Conservation (phyloP, 2,888 invertebrate genomes). For the Coenonympha glycerion region DNA sequence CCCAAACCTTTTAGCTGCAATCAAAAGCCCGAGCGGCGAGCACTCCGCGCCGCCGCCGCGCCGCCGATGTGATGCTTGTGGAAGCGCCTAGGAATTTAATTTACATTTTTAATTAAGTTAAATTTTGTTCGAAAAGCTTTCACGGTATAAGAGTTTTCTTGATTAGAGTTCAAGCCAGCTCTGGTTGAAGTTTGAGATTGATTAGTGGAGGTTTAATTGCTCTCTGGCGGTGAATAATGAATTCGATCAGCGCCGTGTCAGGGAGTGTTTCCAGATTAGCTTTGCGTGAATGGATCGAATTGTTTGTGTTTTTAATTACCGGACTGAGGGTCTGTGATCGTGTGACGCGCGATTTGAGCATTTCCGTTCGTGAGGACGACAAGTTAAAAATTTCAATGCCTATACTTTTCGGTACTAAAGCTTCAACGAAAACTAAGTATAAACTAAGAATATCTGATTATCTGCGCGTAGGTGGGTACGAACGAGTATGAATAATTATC, state of each 20-base stretch:
- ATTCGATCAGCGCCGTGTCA: conserved; percentile 68
- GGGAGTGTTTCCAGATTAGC: conserved; percentile 57
- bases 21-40: conserved; percentile 76
- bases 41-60: conserved; percentile 49
- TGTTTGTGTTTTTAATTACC: conserved; percentile 35
- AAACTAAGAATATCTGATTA: too few species aligned
- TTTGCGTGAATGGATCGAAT: conserved; percentile 50
- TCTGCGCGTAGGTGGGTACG: too few species aligned
- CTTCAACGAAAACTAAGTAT: too few species aligned
- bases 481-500: too few species aligned
- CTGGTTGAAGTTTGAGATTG: conserved; percentile 74
- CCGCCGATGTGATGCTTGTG: conserved; percentile 71
- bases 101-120: conserved; percentile 77
- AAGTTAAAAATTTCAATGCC: too few species aligned
- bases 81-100: conserved; percentile 76
- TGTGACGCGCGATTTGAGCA: conserved; percentile 9
- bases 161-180: conserved; percentile 76
- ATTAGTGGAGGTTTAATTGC: conserved; percentile 76
- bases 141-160: conserved; percentile 76
- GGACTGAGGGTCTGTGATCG: conserved; percentile 3
- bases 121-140: conserved; percentile 76
- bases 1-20: conserved; percentile 78
- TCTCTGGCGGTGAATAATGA: conserved; percentile 74
- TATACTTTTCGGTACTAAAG: too few species aligned
- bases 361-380: too few species aligned